Evolutionary conservation across 2,797 vertebrate species (phyloP).

Genomic region (Emydoidea blandingii): DNA sequence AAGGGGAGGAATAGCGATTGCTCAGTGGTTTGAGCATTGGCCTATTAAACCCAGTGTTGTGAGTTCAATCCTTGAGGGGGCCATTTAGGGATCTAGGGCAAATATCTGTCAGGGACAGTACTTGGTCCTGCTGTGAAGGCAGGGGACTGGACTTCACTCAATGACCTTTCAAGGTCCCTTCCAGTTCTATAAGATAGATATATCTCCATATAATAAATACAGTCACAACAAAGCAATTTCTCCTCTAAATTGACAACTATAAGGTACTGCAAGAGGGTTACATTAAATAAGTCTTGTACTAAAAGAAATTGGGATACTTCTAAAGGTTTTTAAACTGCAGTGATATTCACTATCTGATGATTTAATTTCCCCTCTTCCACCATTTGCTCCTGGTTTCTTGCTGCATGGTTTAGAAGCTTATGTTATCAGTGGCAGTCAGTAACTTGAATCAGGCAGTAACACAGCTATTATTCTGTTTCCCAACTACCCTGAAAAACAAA

Average conservation of each 20-base stretch:
- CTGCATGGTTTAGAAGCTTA: not conserved
- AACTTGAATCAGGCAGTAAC: not conserved
- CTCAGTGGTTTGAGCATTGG: too few species aligned
- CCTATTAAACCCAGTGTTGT: too few species aligned
- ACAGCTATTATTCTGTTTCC: not conserved
- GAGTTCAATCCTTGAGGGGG: too few species aligned
- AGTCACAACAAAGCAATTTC: not conserved
- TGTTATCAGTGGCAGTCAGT: not conserved
- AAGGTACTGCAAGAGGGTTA: not conserved
- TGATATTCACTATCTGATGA: accelerated
- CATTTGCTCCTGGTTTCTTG: constrained; percentile 8
- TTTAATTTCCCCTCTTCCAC: not conserved
- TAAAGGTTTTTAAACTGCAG: not conserved
- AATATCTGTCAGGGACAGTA: too few species aligned
- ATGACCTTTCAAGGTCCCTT: too few species aligned
- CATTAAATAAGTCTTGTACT: not conserved
- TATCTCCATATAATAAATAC: too few species aligned
- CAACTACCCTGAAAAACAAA: not conserved
- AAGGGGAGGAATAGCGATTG: too few species aligned
- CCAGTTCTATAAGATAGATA: too few species aligned
- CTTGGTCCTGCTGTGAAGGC: too few species aligned
- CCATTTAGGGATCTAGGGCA: too few species aligned
- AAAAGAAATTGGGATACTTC: not conserved
- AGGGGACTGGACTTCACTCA: too few species aligned
- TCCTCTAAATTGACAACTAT: not conserved